Base-by-base conservation (phyloP, 2,113 vertebrate species). In the Erythrocercus mccallii region DNA sequence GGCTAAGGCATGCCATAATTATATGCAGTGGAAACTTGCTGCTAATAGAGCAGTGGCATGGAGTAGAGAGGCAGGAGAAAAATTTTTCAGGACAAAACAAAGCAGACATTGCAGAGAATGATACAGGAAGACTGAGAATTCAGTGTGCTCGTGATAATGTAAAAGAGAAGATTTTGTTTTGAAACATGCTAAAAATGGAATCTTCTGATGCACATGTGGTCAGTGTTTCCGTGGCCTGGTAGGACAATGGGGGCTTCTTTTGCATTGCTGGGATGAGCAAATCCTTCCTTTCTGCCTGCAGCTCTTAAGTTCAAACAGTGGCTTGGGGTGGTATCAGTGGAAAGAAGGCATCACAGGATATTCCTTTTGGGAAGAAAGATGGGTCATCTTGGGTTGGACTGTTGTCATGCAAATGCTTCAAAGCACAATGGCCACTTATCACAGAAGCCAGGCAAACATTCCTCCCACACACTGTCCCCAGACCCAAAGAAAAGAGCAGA, bases 1-100 rank as follows among this genome's bases (percentile, higher is more conserved):
- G 97, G 97, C 95, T 97, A 97, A 97, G 93, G 86, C 97, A 97
- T 97, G 95, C 95, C 96, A 64, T 97, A 97, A 97, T 97, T 97
- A 97, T 89, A 85, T 97, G 85, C 96, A 96, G 97, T 97, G 96
- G 96, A 97, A 97, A 98, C 92, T 97, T 97, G 95, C 94, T 97
- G 96, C 94, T 96, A 96, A 97, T 81, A 82, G 89, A 97, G 94
- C 91, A 90, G 50, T 90, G 84, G 93, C 84, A 31, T 88, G 97
- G 94, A 77, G 58, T 90, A 80, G 88, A 90, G 83, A 95, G 94
- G 85, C 88, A 94, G 94, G 89, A 86, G 92, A 96, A 79, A 48
- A 86, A 97, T 84, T 97, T 96, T 97, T 96, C 84, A 81, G 76
- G 93, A 92, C 82, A 89, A 96, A 97, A 97, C 82, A 96, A 96